A percentile compares a stretch with the other conserved stretches of the same genome.
Evolutionary conservation across 2,888 invertebrate species (phyloP).

Genomic region (Epiblema foenella): DNA sequence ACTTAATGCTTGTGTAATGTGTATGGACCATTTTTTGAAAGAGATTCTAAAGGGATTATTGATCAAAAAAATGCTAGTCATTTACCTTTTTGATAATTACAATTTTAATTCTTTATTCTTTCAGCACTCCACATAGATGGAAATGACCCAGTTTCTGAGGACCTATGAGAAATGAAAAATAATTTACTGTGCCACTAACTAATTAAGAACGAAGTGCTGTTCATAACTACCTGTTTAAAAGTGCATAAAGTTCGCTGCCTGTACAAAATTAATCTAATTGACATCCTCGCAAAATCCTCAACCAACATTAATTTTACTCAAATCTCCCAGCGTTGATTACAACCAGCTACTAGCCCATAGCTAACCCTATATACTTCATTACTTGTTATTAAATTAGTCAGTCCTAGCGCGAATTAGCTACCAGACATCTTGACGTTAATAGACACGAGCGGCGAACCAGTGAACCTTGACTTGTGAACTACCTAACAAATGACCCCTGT

Average conservation of each 20-base stretch:
- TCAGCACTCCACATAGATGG: too few relatives aligned
- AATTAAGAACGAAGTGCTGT: too few relatives aligned
- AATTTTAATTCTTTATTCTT: too few relatives aligned
- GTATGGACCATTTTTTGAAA: too few relatives aligned
- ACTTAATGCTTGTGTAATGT: too few relatives aligned
- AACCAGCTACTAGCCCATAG: conserved; percentile 26
- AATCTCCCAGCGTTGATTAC: conserved; percentile 29
- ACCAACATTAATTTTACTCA: background rate
- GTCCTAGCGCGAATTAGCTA: conserved; percentile 69
- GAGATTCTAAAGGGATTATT: too few relatives aligned
- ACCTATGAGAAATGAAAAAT: too few relatives aligned
- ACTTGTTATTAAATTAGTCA: conserved; percentile 74
- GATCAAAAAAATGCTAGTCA: too few relatives aligned
- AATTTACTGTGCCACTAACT: too few relatives aligned
- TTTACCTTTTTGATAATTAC: too few relatives aligned
- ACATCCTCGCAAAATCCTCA: conserved; percentile 3
- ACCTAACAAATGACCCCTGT: conserved; percentile 45
- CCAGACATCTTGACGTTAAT: conserved; percentile 67
- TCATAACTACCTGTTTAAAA: background rate
- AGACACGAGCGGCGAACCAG: conserved; percentile 62
- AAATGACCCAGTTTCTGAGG: too few relatives aligned
- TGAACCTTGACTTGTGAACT: conserved; percentile 49
- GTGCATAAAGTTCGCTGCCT: background rate
- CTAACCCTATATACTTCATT: conserved; percentile 57
- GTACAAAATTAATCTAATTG: conserved; percentile 12